Conservation (phyloP, 1,140 invertebrate species). For the Manduca sexta region DNA sequence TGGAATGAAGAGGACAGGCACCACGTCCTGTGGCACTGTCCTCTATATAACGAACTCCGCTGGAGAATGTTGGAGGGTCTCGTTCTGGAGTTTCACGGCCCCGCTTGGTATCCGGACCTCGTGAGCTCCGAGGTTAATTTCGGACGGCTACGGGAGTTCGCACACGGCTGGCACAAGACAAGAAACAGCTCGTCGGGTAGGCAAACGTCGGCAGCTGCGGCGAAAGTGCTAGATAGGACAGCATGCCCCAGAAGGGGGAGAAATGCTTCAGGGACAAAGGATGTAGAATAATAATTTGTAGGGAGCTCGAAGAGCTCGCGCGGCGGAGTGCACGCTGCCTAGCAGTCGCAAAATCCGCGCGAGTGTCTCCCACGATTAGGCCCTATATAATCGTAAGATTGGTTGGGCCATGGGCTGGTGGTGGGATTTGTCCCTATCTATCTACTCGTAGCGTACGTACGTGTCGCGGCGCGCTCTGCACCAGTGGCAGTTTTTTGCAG, state of each 20-base stretch:
- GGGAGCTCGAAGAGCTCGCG: background rate
- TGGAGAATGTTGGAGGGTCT: background rate
- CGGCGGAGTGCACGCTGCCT: background rate
- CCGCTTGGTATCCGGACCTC: background rate
- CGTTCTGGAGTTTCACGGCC: background rate
- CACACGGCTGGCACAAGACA: background rate
- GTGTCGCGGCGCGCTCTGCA: too few relatives aligned
- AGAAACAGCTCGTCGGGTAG: background rate
- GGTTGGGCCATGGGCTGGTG: too few relatives aligned
- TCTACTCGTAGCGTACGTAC: too few relatives aligned
- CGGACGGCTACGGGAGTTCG: background rate
- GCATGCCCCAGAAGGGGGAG: conserved; percentile 2
- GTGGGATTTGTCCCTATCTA: too few relatives aligned
- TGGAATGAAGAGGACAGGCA: background rate
- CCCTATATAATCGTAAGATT: too few relatives aligned
- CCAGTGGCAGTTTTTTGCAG: too few relatives aligned
- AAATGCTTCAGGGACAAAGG: background rate
- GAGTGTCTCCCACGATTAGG: too few relatives aligned
- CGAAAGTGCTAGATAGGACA: background rate
- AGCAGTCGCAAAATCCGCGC: background rate
- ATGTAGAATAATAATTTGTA: background rate
- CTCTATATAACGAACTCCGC: conserved; percentile 4
- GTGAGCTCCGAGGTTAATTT: background rate
- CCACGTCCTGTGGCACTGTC: conserved; percentile 8
- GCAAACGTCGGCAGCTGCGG: background rate